Base-by-base conservation (phyloP, 2,888 invertebrate species). In the Netelia virgata region DNA sequence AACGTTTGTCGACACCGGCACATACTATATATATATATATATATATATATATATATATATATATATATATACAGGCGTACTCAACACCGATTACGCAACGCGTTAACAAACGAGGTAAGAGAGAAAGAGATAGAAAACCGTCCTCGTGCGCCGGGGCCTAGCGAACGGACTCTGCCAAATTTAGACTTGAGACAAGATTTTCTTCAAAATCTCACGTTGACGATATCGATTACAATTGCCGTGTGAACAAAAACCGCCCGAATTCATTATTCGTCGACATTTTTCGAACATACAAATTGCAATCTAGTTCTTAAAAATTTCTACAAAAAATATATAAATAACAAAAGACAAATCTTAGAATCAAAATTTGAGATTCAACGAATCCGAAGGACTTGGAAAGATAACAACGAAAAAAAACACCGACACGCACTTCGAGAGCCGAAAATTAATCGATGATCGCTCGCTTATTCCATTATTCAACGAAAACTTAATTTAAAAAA, bases 101-200 rank as follows among this genome's bases (percentile, higher is more conserved):
- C 88, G 90, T 92, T 92, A 89, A 90, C 89, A 89, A 89, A 90
- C 89, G 88, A 87, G 84, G 86, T 84, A 86, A 84, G 86, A 88
- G 88, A 87, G 90, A 89, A 90, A 16, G 69, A 78, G 77, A 69
- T 66, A 73, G 59, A 73, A 68, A 59, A 66, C 47, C 14, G 63
- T 66, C 80, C 72, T 69, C 74, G 74, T 57, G 74, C 43, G 75
- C 59, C 61, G 68, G 57, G 75, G 76, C 55, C 78, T 63, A 76
- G 55, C 53, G 68, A 14, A 73, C 72, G 47, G 74, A 66, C 74
- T 82, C 70, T 61, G 82, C 84, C 84, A 84, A 84, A 84, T 82
- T 84, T 84, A 84, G 84, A 84, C 82, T 75, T 68, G 84, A 50
- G 70, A 79, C 53, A 72, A 79, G 84, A 84, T 84, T 84, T 84